A percentile compares a stretch with the other conserved stretches of the same genome.
phyloP scores from a whole-genome alignment of 1,140 invertebrate genomes.

The Heliconius himera region DNA sequence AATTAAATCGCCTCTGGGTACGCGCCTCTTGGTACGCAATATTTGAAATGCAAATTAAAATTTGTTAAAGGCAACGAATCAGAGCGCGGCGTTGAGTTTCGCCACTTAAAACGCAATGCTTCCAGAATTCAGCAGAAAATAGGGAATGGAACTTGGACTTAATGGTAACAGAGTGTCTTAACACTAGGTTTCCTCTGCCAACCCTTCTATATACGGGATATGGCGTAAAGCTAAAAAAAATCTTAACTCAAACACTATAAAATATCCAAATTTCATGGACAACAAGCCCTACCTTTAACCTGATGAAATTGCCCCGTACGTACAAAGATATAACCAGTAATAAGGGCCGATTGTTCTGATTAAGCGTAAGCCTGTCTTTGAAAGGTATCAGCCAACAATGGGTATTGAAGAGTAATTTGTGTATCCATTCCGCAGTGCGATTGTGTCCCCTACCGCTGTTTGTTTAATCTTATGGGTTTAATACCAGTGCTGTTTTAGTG shows the following conservation, averaged over 20 bases:
- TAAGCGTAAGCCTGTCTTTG: conserved; percentile 36
- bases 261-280: background rate
- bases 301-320: conserved; percentile 50
- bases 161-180: background rate
- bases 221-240: no score
- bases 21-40: no score
- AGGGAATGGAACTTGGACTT: no score
- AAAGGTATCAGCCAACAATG: conserved; percentile 45
- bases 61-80: no score
- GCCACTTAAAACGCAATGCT: no score
- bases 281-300: background rate
- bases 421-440: conserved; percentile 37
- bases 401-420: conserved; percentile 42
- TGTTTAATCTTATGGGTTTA: background rate
- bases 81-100: no score
- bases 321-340: conserved; percentile 46
- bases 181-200: background rate
- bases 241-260: background rate
- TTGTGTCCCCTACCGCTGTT: background rate
- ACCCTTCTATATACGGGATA: fast-evolving
- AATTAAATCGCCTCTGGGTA: no score
- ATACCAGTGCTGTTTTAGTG: background rate
- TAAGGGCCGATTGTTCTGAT: conserved; percentile 52
- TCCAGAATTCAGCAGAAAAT: no score
- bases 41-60: no score